Evolutionary conservation across 2,113 vertebrate species (phyloP), one percentile per base, ranked within the genome.

Genomic region (Podarcis muralis): DNA sequence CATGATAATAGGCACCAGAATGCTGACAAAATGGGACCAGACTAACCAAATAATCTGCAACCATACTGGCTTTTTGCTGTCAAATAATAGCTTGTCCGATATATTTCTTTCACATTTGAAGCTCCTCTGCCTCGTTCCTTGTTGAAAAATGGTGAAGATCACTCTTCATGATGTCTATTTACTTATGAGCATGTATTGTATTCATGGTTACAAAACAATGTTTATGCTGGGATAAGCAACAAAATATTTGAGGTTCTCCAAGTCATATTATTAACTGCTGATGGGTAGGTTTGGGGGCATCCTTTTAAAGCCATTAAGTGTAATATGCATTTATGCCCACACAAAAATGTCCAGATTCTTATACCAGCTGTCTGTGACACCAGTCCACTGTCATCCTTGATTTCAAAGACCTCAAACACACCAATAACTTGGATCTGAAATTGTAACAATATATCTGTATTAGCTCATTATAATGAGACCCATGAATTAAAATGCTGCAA

Each of bases 1-100:
- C 74, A 84, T 84, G 77, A 74, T 83, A 43, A 13, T 53, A 11
- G 48, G 72, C 18, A 75, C 23, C 18, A 27, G 40, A 68, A 81
- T 27, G 80, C 87, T 72, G 84, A 59, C 59, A 90, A 82, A 75
- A 85, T 83, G 83, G 84, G 86, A 75, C n/a, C 90, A 88, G 89
- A 71, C 68, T 37, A 37, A 75, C 74, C 6, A 75, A 75, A 35
- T 5, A 75, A 35, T 32, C 4, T 75, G 32, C 22, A 75, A 75
- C 22, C 74, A 37, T 75, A 40, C 35, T 75, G 32, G 30, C 20
- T 40, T 75, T 75, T 40, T 40, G 18, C 18, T 37, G 3, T 40
- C 11, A 48, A 48, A 48, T 48, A 48, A 48, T 48, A 48, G 8
- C 43, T 48, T 37, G 32, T 7, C 4, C 18, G 57, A 53, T 53